Conservation (phyloP, 1,140 invertebrate species). For the Asobara japonica region DNA sequence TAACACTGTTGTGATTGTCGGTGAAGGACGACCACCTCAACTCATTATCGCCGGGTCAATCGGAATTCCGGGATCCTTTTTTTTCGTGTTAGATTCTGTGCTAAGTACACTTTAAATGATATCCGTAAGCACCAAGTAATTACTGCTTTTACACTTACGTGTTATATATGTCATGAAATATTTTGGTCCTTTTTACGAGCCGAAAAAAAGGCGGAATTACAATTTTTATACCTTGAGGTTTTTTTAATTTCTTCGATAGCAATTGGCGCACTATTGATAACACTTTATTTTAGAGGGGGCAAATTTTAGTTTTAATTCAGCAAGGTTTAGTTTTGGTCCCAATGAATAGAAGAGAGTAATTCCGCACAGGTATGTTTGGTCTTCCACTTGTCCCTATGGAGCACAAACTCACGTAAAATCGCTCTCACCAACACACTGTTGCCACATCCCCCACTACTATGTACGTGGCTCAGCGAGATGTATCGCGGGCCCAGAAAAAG, state of each 20-base stretch:
- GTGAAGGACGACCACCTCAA: not conserved
- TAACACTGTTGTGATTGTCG: slow-evolving; percentile 15
- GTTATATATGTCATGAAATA: no score
- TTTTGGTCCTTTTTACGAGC: no score
- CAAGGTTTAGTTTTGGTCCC: no score
- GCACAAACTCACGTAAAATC: slow-evolving; percentile 2
- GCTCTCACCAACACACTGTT: not conserved
- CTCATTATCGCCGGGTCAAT: not conserved
- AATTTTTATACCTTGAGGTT: no score
- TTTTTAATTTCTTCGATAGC: no score
- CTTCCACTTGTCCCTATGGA: not conserved
- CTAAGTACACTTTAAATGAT: not conserved
- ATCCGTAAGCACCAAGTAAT: no score
- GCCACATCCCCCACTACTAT: not conserved
- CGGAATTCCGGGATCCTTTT: not conserved
- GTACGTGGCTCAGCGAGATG: not conserved
- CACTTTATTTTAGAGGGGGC: no score
- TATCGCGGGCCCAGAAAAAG: not conserved
- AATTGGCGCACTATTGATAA: no score
- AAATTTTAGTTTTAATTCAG: no score
- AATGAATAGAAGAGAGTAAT: slow-evolving; percentile 4
- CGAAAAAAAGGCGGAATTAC: no score
- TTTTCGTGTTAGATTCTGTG: not conserved
- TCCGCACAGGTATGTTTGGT: not conserved
- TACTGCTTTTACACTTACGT: no score